Percentiles rank a stretch among this genome's conserved stretches.
Evolutionary conservation across 2,888 invertebrate species (phyloP).

Genomic region (Phengaris arion): DNA sequence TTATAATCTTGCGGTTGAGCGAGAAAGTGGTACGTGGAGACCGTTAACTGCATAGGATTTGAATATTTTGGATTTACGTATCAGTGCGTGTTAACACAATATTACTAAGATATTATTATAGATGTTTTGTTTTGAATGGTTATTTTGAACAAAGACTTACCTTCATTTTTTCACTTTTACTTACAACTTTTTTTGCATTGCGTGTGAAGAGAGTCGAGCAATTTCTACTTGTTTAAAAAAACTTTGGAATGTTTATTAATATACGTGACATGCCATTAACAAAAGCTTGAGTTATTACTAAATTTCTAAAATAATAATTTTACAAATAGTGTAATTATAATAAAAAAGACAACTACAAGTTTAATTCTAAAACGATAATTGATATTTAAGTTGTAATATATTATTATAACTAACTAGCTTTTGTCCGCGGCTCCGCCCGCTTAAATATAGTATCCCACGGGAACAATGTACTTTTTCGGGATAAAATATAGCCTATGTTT

Average conservation of each 20-base stretch:
- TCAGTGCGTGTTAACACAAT: not conserved
- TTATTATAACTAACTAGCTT: too few species aligned
- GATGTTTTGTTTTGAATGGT: not conserved
- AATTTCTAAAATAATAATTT: not conserved
- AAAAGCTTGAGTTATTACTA: not conserved
- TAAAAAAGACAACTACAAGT: not conserved
- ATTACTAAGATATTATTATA: not conserved
- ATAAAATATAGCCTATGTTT: too few species aligned
- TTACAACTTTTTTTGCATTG: not conserved
- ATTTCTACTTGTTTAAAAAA: conserved; percentile 1
- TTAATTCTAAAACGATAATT: not conserved
- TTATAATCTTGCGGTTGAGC: conserved; percentile 27
- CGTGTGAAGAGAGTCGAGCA: not conserved
- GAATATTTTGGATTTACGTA: conserved; percentile 15
- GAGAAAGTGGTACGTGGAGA: conserved; percentile 24
- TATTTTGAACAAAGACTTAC: not conserved
- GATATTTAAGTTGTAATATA: not conserved
- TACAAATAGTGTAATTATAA: not conserved
- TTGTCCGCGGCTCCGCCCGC: too few species aligned
- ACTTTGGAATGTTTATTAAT: not conserved
- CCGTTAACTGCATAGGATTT: conserved; percentile 26
- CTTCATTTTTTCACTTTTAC: conserved; percentile 9
- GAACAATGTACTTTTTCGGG: too few species aligned
- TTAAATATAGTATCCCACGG: too few species aligned
- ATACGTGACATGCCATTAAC: not conserved